These are phyloP conservation scores for Apoderus coryli DNA, from an alignment of 2,888 invertebrate species.

Conservation along the genomic window DNA sequence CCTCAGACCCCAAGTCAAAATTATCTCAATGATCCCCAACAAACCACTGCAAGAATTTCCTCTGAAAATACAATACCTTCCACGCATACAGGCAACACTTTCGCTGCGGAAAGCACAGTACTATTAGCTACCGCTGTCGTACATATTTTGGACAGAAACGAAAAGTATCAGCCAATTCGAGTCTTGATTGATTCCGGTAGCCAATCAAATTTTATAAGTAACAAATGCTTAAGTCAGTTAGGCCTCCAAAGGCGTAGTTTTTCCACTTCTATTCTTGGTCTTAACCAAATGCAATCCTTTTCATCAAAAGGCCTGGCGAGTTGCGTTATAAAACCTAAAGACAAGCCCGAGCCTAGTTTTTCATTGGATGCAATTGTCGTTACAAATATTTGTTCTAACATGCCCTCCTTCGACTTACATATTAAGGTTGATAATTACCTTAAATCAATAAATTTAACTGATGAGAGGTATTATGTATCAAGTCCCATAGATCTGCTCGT, in stretches of 20 bases:
- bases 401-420: constrained; percentile 1
- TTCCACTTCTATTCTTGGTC: constrained; percentile 2
- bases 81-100: constrained; percentile 5
- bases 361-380: constrained; percentile 6
- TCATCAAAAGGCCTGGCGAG: constrained; percentile 5
- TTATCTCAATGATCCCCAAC: too few species aligned
- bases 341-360: neutral
- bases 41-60: neutral
- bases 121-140: constrained; percentile 4
- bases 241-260: neutral
- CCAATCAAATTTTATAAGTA: constrained; percentile 5
- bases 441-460: constrained; percentile 5
- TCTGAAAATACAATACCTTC: neutral
- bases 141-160: constrained; percentile 1
- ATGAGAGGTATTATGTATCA: neutral
- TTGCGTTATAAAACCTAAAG: constrained; percentile 2
- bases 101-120: constrained; percentile 4
- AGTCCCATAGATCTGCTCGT: too few species aligned
- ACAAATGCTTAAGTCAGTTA: constrained; percentile 6
- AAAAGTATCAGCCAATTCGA: constrained; percentile 4
- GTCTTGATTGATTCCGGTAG: constrained; percentile 3
- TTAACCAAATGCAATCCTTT: constrained; percentile 6
- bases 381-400: constrained; percentile 5
- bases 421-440: constrained; percentile 2
- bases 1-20: neutral